Conservation (phyloP, 2,113 vertebrate genomes). For the Macrotus californicus region DNA sequence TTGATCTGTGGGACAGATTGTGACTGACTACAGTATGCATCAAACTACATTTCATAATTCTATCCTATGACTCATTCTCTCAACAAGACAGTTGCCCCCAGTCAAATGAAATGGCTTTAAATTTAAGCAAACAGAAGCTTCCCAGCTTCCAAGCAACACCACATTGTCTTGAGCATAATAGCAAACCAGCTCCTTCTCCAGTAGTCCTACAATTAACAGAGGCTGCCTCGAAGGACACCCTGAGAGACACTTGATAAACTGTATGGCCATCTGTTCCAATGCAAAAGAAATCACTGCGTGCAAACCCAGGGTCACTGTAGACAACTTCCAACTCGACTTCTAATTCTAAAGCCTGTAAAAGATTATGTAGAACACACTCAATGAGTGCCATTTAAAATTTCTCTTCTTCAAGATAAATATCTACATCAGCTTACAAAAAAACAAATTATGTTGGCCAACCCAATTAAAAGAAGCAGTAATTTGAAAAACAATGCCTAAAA, state of each 20-base stretch:
- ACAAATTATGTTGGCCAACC: background rate
- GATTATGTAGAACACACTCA: background rate
- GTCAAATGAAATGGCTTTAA: conserved; percentile 10
- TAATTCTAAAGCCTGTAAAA: background rate
- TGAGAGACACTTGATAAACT: background rate
- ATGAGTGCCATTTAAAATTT: background rate
- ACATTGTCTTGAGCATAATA: background rate
- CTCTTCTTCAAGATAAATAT: background rate
- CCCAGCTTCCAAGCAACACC: background rate
- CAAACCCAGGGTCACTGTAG: background rate
- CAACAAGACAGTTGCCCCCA: conserved; percentile 36
- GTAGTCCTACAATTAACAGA: background rate
- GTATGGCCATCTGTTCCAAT: conserved; percentile 23
- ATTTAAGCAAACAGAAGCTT: conserved; percentile 35
- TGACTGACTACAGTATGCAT: conserved; percentile 38
- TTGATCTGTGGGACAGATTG: conserved; percentile 33
- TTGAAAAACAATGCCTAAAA: conserved; percentile 28
- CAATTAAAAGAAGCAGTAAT: background rate
- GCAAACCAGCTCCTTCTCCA: background rate
- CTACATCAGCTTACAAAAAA: background rate
- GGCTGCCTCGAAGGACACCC: background rate
- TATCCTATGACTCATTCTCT: conserved; percentile 24
- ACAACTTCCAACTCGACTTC: background rate
- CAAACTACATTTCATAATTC: conserved; percentile 55
- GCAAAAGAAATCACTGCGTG: background rate